Percentiles rank a stretch among this genome's conserved stretches.
These are phyloP conservation scores for Botia kubotai DNA, from an alignment of 2,797 vertebrate genomes.

Conservation along the genomic window DNA sequence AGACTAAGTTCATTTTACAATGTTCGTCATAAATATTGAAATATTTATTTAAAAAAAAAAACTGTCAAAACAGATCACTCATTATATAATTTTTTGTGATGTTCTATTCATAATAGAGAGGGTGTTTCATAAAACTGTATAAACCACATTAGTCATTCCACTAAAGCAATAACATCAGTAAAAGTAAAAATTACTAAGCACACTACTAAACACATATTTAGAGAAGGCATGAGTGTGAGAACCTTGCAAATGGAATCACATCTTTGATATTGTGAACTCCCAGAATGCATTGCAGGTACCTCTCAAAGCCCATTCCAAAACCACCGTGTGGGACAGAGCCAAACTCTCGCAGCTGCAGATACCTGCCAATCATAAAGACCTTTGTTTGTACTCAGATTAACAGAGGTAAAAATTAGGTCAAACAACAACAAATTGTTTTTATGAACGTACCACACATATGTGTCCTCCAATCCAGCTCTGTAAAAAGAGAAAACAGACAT, in stretches of 20 bases:
- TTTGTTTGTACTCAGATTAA: not conserved
- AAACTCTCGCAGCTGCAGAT: slow-evolving; percentile 91
- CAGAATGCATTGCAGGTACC: slow-evolving; percentile 91
- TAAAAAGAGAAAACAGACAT: slow-evolving; percentile 60
- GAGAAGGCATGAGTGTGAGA: slow-evolving; percentile 88
- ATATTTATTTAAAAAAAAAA: not conserved
- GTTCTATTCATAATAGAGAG: not conserved
- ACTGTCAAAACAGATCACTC: not conserved
- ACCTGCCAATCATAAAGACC: slow-evolving; percentile 78
- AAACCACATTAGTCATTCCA: not conserved
- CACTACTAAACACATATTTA: slow-evolving; percentile 65
- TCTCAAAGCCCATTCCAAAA: slow-evolving; percentile 97
- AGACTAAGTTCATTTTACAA: not conserved
- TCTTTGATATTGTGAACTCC: slow-evolving; percentile 97
- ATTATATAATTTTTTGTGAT: slow-evolving; percentile 9
- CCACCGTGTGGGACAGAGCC: slow-evolving; percentile 94
- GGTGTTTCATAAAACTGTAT: not conserved
- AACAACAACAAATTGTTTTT: not conserved
- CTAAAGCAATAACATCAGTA: not conserved
- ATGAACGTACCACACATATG: slow-evolving; percentile 89
- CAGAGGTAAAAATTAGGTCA: not conserved
- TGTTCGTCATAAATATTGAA: slow-evolving; percentile 1
- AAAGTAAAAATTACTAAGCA: not conserved
- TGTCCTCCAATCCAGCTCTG: slow-evolving; percentile 83
- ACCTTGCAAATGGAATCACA: slow-evolving; percentile 93